A percentile compares a stretch with the other conserved stretches of the same genome.
phyloP scores from a whole-genome alignment of 2,113 vertebrate genomes.

The Amblyopsis rosae region DNA sequence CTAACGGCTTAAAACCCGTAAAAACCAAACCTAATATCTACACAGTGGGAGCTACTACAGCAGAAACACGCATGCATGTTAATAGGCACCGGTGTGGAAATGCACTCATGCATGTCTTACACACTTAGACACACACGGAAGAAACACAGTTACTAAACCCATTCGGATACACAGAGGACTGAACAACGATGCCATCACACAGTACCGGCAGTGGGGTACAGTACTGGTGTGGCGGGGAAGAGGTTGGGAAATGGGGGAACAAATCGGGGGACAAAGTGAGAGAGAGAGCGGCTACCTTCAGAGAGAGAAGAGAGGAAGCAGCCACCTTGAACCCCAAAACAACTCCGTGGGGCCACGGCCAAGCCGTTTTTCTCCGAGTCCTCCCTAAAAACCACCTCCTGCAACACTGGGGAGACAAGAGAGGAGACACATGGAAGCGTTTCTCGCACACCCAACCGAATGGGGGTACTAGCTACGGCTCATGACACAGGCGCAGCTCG shows the following conservation, averaged over 20 bases:
- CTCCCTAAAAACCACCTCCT: constrained; percentile 84
- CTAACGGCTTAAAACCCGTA: neutral
- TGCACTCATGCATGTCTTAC: constrained; percentile 21
- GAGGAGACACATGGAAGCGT: constrained; percentile 42
- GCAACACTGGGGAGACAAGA: constrained; percentile 77
- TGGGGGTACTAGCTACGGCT: constrained; percentile 51
- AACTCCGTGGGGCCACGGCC: constrained; percentile 79
- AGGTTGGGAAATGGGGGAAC: neutral
- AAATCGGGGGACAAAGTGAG: constrained; percentile 61
- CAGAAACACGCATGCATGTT: constrained; percentile 49
- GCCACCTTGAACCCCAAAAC: constrained; percentile 83
- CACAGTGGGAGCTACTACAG: no score
- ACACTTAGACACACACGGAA: constrained; percentile 16
- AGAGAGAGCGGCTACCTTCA: constrained; percentile 73
- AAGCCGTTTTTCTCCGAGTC: constrained; percentile 80
- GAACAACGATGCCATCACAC: constrained; percentile 39
- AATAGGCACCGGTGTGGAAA: constrained; percentile 42
- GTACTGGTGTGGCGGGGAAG: neutral
- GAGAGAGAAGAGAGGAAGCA: constrained; percentile 82
- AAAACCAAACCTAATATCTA: no score
- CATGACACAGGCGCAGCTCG: constrained; percentile 51
- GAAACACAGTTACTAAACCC: constrained; percentile 20
- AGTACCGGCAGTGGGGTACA: constrained; percentile 9
- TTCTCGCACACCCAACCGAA: constrained; percentile 51
- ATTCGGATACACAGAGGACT: constrained; percentile 28